phyloP scores from a whole-genome alignment of 2,113 vertebrate genomes.

The Cacatua alba region DNA sequence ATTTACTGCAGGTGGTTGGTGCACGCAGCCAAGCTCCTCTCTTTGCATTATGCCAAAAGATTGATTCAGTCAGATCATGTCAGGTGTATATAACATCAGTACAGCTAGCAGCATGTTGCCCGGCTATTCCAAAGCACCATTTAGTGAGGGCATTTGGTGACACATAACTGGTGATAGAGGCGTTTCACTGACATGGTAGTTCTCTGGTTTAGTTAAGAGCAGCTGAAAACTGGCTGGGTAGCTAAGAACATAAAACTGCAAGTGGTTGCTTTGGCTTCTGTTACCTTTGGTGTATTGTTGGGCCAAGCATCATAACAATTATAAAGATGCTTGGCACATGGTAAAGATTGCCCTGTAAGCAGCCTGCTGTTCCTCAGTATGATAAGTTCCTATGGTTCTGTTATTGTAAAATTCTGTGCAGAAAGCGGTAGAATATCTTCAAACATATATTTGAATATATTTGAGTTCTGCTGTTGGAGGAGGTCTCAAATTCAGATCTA shows the following conservation, averaged over 20 bases:
- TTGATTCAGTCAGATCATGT: neutral
- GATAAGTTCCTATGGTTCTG: neutral
- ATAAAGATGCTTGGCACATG: neutral
- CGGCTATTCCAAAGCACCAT: neutral
- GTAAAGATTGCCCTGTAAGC: neutral
- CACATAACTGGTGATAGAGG: neutral
- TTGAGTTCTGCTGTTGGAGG: neutral
- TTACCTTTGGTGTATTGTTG: accelerated
- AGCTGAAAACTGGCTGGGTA: neutral
- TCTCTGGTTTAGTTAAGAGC: neutral
- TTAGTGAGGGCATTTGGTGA: neutral
- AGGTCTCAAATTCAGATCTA: neutral
- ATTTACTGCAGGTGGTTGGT: neutral
- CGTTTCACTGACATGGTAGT: neutral
- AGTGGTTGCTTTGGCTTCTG: neutral
- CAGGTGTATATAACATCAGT: neutral
- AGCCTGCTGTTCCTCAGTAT: neutral
- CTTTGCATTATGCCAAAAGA: neutral
- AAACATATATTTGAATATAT: accelerated
- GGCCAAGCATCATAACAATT: neutral
- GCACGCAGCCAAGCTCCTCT: neutral
- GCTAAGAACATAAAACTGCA: neutral
- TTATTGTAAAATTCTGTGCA: neutral
- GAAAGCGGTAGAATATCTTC: neutral
- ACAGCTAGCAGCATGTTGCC: neutral